A percentile compares a stretch with the other conserved stretches of the same genome.
phyloP scores from a whole-genome alignment of 2,888 invertebrate genomes.

The Crioceris asparagi region DNA sequence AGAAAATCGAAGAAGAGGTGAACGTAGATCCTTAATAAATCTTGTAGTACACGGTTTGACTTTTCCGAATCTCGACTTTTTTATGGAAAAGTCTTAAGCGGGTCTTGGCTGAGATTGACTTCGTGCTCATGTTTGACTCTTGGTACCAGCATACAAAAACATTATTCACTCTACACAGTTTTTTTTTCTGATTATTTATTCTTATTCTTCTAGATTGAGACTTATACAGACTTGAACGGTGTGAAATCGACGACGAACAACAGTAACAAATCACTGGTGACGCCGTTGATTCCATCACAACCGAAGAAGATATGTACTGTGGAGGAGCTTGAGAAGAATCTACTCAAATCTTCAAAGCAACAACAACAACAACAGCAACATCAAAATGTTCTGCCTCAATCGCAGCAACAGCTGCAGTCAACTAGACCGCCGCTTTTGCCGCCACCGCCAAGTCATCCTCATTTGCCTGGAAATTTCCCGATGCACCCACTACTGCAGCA shows the following conservation, averaged over 20 bases:
- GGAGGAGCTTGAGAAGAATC: slow-evolving; percentile 60
- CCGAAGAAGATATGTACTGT: slow-evolving; percentile 58
- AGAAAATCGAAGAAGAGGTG: too few relatives aligned
- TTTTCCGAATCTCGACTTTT: too few relatives aligned
- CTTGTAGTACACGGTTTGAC: too few relatives aligned
- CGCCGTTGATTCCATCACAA: slow-evolving; percentile 11
- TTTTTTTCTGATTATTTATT: too few relatives aligned
- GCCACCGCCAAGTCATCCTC: slow-evolving; percentile 14
- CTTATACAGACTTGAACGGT: slow-evolving; percentile 15
- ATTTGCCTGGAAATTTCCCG: slow-evolving; percentile 9
- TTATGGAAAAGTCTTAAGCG: too few relatives aligned
- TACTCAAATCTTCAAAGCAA: slow-evolving; percentile 40
- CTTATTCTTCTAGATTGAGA: slow-evolving; percentile 21
- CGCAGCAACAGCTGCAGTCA: slow-evolving; percentile 20
- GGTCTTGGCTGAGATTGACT: too few relatives aligned
- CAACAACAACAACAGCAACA: slow-evolving; percentile 3
- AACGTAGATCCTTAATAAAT: too few relatives aligned
- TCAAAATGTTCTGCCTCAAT: slow-evolving; percentile 19
- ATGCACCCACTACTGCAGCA: slow-evolving; percentile 22
- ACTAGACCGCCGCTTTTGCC: slow-evolving; percentile 17
- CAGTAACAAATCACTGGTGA: slow-evolving; percentile 1
- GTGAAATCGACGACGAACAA: slow-evolving; percentile 7
- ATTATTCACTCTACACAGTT: too few relatives aligned
- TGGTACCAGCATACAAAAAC: too few relatives aligned
- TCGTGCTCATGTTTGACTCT: too few relatives aligned